Evolutionary conservation across 1,140 invertebrate genomes (phyloP), one percentile per base, ranked within the genome.

Genomic region (Homarus americanus): DNA sequence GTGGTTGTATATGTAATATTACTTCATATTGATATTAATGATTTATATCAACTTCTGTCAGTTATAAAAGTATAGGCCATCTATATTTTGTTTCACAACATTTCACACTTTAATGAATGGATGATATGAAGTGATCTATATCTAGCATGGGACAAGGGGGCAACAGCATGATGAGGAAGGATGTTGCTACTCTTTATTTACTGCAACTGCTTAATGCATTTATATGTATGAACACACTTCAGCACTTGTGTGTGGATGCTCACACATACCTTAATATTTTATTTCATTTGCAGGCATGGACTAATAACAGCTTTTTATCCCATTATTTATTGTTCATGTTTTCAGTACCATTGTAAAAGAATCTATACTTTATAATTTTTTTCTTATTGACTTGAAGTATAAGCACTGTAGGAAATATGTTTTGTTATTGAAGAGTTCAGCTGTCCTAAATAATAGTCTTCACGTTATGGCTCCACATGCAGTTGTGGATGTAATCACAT

Each of bases 131-230:
- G 7, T 32, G n/a, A 10, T 32, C 5, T 32, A 69, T 32, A 69
- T 32, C 0, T 4, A 69, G 63, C 63, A 69, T 69, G 63, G 12
- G 28, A 12, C 7, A 32, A 69, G 5, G 58, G 32, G 24, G 28
- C n/a, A 69, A 24, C 58, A 63, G 58, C 58, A 63, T 63, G 58
- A 63, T 63, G 4, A 20, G 58, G 15, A 63, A 63, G 58, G 12
- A 20, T 17, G 2, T 15, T 63, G 53, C 9, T 63, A 17, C 53
- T 63, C 9, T 49, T 2, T 63, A 28, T 28, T 4, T 28, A 66
- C 63, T 66, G 63, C 63, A 66, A 32, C 28, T 66, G 63, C 63
- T 66, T 66, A 73, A 82, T 17, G 41, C 49, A 82, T 40, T 12
- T 20, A 36, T 40, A 63, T 20, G 41, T 20, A 82, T 20, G 44